Evolutionary conservation across 2,888 invertebrate species (phyloP).

Genomic region (Meteorus colon): DNA sequence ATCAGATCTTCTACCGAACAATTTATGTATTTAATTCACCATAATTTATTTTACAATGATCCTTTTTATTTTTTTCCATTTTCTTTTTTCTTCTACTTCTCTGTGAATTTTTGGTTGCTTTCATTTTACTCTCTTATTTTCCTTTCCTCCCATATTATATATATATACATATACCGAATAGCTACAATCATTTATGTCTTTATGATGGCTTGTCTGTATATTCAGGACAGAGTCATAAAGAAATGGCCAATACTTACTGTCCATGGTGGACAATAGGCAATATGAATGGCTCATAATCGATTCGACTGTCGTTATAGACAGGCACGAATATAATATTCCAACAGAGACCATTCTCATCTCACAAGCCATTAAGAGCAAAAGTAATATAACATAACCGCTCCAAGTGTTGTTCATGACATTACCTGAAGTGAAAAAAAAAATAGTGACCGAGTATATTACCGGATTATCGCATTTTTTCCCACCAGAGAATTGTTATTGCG

Average conservation of each 20-base stretch:
- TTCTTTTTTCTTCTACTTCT: too few relatives aligned
- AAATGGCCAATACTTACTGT: constrained; percentile 57
- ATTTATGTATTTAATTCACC: too few relatives aligned
- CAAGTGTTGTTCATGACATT: neutral
- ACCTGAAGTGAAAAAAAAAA: neutral
- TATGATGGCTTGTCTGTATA: constrained; percentile 30
- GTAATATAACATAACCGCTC: constrained; percentile 1
- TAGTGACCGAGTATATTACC: constrained; percentile 3
- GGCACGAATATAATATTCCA: constrained; percentile 50
- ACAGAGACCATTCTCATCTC: neutral
- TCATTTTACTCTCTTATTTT: neutral
- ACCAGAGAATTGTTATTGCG: constrained; percentile 28
- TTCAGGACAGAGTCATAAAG: constrained; percentile 55
- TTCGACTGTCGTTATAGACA: constrained; percentile 59
- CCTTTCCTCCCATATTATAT: neutral
- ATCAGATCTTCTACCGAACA: too few relatives aligned
- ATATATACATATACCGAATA: neutral
- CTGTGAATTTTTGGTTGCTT: neutral
- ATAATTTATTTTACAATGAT: neutral
- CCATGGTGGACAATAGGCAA: constrained; percentile 57
- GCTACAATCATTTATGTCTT: constrained; percentile 26
- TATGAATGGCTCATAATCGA: constrained; percentile 63
- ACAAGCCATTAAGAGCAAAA: neutral
- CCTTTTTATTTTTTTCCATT: neutral
- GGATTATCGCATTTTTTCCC: constrained; percentile 30